Percentiles rank a stretch among this genome's conserved stretches.
phyloP scores from a whole-genome alignment of 2,888 invertebrate genomes.

The Achlya flavicornis region DNA sequence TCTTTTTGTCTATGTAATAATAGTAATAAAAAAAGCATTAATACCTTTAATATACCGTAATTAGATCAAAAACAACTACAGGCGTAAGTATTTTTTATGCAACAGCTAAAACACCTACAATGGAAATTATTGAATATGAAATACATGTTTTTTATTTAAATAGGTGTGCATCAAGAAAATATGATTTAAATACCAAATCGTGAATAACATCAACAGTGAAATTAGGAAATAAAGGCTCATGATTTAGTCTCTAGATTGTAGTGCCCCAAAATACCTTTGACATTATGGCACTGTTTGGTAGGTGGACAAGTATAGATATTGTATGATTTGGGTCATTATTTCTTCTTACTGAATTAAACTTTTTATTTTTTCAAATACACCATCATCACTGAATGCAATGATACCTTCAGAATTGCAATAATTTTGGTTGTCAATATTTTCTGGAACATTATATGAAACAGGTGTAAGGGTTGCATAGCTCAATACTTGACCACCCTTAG shows the following conservation, averaged over 20 bases:
- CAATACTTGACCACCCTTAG: slow-evolving; percentile 90
- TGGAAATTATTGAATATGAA: too few species aligned
- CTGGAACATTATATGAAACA: slow-evolving; percentile 65
- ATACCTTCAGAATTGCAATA: slow-evolving; percentile 71
- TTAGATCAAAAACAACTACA: too few species aligned
- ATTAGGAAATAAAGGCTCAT: neutral
- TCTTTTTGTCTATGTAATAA: too few species aligned
- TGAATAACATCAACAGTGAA: neutral
- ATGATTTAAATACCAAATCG: too few species aligned
- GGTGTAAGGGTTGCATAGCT: slow-evolving; percentile 47
- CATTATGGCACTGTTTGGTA: neutral
- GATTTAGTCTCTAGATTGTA: too few species aligned
- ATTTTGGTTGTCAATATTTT: slow-evolving; percentile 51
- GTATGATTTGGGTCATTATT: neutral
- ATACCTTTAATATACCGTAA: too few species aligned
- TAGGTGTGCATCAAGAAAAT: too few species aligned
- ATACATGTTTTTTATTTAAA: too few species aligned
- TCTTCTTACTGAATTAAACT: neutral
- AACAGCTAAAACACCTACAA: too few species aligned
- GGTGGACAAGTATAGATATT: neutral
- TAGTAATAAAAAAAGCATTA: too few species aligned
- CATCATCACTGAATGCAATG: slow-evolving; percentile 57
- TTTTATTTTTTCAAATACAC: slow-evolving; percentile 43
- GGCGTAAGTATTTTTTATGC: too few species aligned
- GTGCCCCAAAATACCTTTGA: too few species aligned